Base-by-base conservation (phyloP, 1,140 invertebrate genomes). In the Bombus confusus region DNA sequence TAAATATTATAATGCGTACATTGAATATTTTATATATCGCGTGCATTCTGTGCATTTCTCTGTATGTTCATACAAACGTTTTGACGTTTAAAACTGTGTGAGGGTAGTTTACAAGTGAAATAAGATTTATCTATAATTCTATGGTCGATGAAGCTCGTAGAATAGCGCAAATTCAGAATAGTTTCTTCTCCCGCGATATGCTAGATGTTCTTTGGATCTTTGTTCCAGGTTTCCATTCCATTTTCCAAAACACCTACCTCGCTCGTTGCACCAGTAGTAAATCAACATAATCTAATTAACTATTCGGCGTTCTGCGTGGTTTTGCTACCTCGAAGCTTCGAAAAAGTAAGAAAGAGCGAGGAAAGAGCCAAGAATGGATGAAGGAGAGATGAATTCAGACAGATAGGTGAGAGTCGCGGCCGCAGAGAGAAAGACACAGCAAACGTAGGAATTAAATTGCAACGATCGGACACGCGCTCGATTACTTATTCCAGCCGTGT, bases 401-500 rank as follows among this genome's bases (percentile, higher is more conserved):
- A 39, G 28, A 18, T 2, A 0, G n/a, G 3, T 15, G 13, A 3
- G 1, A 5, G n/a, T 73, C 18, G 31, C 13, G 15, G 74, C 57
- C 64, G 86, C 78, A 80, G 34, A 71, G 52, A 72, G 82, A 80
- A 86, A 88, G 87, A 88, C 86, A 87, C 75, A 62, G 28, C 84
- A 84, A 82, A 86, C 85, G 85, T 85, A 87, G 86, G 86, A 92
- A 91, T 92, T 86, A 90, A 91, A 91, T 86, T 91, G 87, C 90
- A 87, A 77, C 75, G 82, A 85, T 52, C 72, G 87, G 81, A 72
- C 69, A 85, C 59, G 57, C 82, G 86, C 79, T 71, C 89, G 87
- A 90, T 90, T 90, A 90, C 87, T 91, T 91, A 91, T 91, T 91
- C 90, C 88, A 78, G 31, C 62, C 88, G 76, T 88, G 90, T 90